These are phyloP conservation scores for Parasteatoda lunata DNA, from an alignment of 2,888 invertebrate species.

Conservation along the genomic window DNA sequence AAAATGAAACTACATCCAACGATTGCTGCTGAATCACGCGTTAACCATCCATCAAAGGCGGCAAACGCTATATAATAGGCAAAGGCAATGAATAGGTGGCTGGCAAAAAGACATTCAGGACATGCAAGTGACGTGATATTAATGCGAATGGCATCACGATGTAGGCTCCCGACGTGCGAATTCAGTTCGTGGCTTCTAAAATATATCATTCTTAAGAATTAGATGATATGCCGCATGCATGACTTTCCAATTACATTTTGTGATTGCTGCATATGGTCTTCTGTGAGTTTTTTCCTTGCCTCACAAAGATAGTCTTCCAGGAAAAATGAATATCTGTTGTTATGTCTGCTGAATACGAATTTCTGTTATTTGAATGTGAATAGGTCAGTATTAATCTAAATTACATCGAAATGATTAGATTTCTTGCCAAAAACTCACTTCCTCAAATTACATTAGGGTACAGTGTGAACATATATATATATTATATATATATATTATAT, in stretches of 20 bases:
- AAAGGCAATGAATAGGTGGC: background rate
- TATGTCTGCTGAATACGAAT: no score
- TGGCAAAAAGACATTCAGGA: background rate
- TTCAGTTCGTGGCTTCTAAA: background rate
- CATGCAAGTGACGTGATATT: background rate
- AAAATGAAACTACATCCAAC: constrained; percentile 15
- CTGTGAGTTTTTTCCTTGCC: no score
- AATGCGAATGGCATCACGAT: background rate
- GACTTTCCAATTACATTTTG: background rate
- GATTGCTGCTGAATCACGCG: background rate
- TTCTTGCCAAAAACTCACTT: no score
- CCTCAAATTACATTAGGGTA: no score
- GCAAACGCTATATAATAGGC: background rate
- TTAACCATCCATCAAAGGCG: background rate
- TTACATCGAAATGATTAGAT: no score
- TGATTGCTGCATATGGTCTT: background rate
- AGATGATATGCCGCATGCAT: background rate
- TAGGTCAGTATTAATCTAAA: no score
- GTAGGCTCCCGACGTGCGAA: background rate
- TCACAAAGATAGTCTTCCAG: no score
- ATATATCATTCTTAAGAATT: background rate
- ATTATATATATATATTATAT: no score
- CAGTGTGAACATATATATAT: no score
- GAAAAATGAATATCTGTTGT: no score
- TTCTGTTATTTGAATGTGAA: no score